A percentile compares a stretch with the other conserved stretches of the same genome.
phyloP scores from a whole-genome alignment of 2,888 invertebrate species.

The Acanthopleura granulata region DNA sequence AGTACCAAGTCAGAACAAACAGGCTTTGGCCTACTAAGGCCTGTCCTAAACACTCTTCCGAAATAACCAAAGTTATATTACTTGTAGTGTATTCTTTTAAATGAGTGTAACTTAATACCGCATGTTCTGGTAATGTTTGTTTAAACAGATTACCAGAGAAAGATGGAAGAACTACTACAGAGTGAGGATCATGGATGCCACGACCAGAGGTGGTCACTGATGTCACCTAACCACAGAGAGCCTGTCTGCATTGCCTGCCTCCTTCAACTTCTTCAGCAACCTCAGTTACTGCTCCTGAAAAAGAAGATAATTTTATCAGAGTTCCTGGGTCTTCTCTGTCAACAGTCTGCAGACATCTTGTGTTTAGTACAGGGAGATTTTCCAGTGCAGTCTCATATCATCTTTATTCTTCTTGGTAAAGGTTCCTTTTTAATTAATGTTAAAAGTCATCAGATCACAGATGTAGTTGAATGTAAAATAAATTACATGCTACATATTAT shows the following conservation, averaged over 20 bases:
- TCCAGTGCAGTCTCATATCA: constrained; percentile 3
- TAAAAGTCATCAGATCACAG: no score
- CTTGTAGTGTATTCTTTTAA: no score
- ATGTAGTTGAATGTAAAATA: no score
- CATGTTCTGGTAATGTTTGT: no score
- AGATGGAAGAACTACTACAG: not conserved
- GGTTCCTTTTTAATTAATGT: no score
- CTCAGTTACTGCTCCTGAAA: constrained; percentile 31
- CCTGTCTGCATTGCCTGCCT: constrained; percentile 45
- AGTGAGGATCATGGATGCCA: constrained; percentile 34
- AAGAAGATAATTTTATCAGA: constrained; percentile 40
- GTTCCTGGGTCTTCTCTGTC: constrained; percentile 31
- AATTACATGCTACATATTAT: no score
- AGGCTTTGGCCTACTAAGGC: no score
- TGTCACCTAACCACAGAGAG: constrained; percentile 28
- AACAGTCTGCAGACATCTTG: constrained; percentile 32
- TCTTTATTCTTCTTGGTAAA: not conserved
- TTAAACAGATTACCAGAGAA: not conserved
- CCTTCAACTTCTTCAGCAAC: constrained; percentile 38
- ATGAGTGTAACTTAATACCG: no score
- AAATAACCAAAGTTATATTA: no score
- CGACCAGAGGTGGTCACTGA: constrained; percentile 36
- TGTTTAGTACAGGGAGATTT: constrained; percentile 35
- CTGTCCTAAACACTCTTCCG: no score
- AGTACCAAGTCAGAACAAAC: no score